Conservation (phyloP, 1,140 invertebrate genomes). For the Drosophila busckii region DNA sequence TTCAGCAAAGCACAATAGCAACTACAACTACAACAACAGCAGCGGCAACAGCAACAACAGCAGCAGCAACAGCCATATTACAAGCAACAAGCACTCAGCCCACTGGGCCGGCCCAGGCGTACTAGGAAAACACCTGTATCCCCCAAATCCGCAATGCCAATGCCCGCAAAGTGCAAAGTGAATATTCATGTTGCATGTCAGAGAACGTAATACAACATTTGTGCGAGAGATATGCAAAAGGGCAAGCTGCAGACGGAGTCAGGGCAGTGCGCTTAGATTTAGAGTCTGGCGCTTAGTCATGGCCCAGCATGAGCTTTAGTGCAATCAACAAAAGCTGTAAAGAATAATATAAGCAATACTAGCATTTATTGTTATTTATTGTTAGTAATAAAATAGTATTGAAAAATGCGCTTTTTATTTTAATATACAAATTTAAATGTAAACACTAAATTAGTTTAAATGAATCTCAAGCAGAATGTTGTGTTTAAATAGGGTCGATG, state of each 20-base stretch:
- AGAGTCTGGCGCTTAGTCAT: slow-evolving; percentile 26
- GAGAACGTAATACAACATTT: slow-evolving; percentile 73
- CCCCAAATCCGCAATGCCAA: slow-evolving; percentile 49
- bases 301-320: no score
- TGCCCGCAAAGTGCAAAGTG: slow-evolving; percentile 70
- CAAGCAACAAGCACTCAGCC: neutral
- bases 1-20: no score
- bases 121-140: slow-evolving; percentile 65
- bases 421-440: no score
- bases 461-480: no score
- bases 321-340: no score
- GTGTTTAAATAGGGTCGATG: no score
- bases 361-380: no score
- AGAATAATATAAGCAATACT: no score
- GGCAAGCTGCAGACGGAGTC: slow-evolving; percentile 27
- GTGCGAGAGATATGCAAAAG: slow-evolving; percentile 37
- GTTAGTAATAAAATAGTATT: no score
- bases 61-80: neutral
- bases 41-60: neutral
- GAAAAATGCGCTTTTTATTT: no score
- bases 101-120: slow-evolving; percentile 1
- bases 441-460: no score
- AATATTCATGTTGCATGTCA: slow-evolving; percentile 77
- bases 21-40: slow-evolving; percentile 43
- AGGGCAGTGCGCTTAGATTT: neutral